phyloP scores from a whole-genome alignment of 2,113 vertebrate species.

The Verasper variegatus region DNA sequence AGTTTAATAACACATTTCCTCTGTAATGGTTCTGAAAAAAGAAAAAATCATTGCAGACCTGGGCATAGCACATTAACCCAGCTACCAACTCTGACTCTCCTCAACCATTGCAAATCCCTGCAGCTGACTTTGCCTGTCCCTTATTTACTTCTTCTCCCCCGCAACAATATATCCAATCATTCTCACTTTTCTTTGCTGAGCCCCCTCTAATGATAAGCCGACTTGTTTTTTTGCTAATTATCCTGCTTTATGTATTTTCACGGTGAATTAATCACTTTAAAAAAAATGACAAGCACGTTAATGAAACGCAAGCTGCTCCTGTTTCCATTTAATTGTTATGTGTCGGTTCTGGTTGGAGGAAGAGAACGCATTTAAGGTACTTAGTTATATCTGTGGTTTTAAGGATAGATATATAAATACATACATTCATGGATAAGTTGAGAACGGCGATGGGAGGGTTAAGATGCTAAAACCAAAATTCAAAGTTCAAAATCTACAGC shows the following conservation, averaged over 20 bases:
- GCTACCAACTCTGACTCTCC: constrained; percentile 25
- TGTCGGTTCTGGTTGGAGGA: not conserved
- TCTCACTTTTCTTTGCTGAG: constrained; percentile 21
- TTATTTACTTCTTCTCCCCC: constrained; percentile 30
- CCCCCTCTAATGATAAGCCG: constrained; percentile 16
- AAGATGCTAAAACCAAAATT: not conserved
- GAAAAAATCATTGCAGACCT: not conserved
- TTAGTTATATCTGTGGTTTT: not conserved
- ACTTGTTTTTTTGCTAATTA: constrained; percentile 54
- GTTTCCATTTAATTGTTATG: constrained; percentile 22
- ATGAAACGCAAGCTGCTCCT: constrained; percentile 40
- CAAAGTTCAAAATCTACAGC: not conserved
- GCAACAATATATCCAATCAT: constrained; percentile 28
- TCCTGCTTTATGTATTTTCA: constrained; percentile 44
- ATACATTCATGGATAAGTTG: not conserved
- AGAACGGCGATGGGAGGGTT: not conserved
- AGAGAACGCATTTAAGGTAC: not conserved
- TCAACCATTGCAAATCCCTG: constrained; percentile 26
- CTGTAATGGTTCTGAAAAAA: constrained; percentile 21
- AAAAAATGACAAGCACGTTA: constrained; percentile 32
- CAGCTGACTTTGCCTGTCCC: constrained; percentile 26
- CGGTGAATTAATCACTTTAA: constrained; percentile 29
- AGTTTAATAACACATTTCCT: constrained; percentile 37
- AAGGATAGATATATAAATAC: not conserved
- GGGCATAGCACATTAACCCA: constrained; percentile 21